A percentile compares a stretch with the other conserved stretches of the same genome.
phyloP scores from a whole-genome alignment of 2,888 invertebrate genomes.

The Polyommatus iphigenia region DNA sequence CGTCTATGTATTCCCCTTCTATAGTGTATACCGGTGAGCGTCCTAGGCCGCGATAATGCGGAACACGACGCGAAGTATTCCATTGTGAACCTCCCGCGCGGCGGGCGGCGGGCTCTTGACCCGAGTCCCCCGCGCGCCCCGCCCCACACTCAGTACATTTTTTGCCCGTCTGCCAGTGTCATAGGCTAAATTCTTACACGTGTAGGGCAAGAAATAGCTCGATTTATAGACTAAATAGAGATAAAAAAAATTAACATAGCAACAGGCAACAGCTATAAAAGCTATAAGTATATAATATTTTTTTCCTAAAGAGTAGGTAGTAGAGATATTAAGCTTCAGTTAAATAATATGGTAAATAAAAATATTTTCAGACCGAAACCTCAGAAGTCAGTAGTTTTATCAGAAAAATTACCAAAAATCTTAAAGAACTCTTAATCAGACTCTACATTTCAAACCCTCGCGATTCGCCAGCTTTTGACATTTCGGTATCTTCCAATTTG shows the following conservation, averaged over 20 bases:
- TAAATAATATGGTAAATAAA: too few relatives aligned
- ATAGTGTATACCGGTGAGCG: neutral
- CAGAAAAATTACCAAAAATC: neutral
- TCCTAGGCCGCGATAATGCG: slow-evolving; percentile 23
- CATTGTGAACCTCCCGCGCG: slow-evolving; percentile 24
- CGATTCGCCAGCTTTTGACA: neutral
- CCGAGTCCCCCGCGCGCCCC: neutral
- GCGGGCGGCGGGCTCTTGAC: slow-evolving; percentile 26
- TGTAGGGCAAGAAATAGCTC: neutral
- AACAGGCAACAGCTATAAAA: too few relatives aligned
- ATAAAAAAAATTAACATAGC: too few relatives aligned
- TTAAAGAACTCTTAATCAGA: neutral
- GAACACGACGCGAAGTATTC: neutral
- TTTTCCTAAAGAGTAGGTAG: too few relatives aligned
- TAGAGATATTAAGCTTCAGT: too few relatives aligned
- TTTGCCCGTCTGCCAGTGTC: slow-evolving; percentile 30
- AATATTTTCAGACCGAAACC: too few relatives aligned
- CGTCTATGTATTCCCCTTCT: neutral
- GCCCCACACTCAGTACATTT: slow-evolving; percentile 14
- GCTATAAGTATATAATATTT: too few relatives aligned
- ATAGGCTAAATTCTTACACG: slow-evolving; percentile 23
- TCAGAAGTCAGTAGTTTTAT: neutral
- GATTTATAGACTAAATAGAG: neutral
- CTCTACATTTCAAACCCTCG: neutral
- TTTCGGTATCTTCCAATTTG: neutral